A percentile compares a stretch with the other conserved stretches of the same genome.
phyloP scores from a whole-genome alignment of 2,113 vertebrate species.

The Halichoeres trimaculatus region DNA sequence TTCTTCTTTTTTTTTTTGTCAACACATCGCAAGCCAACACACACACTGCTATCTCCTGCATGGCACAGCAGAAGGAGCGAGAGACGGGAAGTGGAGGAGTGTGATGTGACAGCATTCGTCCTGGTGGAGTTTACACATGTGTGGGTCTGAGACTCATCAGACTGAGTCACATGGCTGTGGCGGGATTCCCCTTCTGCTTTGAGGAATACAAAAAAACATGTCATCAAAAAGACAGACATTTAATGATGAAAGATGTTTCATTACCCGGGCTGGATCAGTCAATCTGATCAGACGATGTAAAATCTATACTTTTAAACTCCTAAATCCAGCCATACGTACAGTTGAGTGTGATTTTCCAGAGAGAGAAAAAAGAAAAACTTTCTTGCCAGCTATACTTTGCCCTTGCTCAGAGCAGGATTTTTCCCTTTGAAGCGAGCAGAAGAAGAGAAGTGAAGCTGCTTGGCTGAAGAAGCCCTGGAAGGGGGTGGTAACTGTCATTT shows the following conservation, averaged over 20 bases:
- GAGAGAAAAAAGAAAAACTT: slow-evolving; percentile 28
- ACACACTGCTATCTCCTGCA: slow-evolving; percentile 10
- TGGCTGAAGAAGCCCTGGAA: slow-evolving; percentile 70
- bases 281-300: slow-evolving; percentile 36
- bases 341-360: slow-evolving; percentile 20
- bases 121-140: slow-evolving; percentile 36
- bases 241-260: slow-evolving; percentile 26
- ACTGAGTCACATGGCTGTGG: slow-evolving; percentile 41
- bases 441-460: slow-evolving; percentile 72
- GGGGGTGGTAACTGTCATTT: slow-evolving; percentile 79
- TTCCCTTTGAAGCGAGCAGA: slow-evolving; percentile 74
- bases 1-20: slow-evolving; percentile 49
- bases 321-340: slow-evolving; percentile 35
- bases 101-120: slow-evolving; percentile 21
- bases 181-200: slow-evolving; percentile 51
- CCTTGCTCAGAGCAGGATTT: slow-evolving; percentile 72
- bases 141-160: slow-evolving; percentile 42
- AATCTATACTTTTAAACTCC: slow-evolving; percentile 40
- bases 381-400: slow-evolving; percentile 63
- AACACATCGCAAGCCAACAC: slow-evolving; percentile 20
- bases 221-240: slow-evolving; percentile 25
- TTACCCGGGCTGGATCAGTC: neutral
- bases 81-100: slow-evolving; percentile 37
- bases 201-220: slow-evolving; percentile 60
- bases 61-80: slow-evolving; percentile 8